Evolutionary conservation across 1,140 invertebrate genomes (phyloP), one percentile per base, ranked within the genome.

Genomic region (Cyphomyrmex costatus): DNA sequence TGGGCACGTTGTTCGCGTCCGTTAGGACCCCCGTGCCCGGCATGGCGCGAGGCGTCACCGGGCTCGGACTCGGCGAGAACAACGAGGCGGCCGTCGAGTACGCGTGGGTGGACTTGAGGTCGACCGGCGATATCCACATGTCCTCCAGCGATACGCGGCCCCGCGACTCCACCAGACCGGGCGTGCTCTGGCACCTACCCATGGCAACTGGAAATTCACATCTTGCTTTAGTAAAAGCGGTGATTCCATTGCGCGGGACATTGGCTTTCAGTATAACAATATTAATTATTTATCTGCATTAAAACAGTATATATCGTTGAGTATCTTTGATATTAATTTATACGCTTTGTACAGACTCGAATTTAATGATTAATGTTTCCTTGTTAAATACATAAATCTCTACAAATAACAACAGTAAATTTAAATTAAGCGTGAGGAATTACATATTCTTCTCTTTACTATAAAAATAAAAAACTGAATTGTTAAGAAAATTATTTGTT

Each of bases 151-250:
- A 97, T 71, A 98, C 96, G 91, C 98, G 97, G 51, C 98, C 98
- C 83, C 96, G 96, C 12, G 98, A 98, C 95, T 99, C 99, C 68
- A 99, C 97, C 74, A 99, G 95, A 16, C 98, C 99, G 24, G 99
- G 99, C 46, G 99, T 99, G 86, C 98, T 99, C 93, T 98, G 98
- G 94, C 98, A 98, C 88, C 99, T 96, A 90, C 98, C 98, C 97
- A 99, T 98, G 83, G 98, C 98, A 95, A 98, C 98, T 99, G 96
- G 49, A 87, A 90, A 90, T 92, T 89, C 12, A 61, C 21, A 51
- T 10, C 4, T 27, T 1, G 21, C n/a, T 42, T 68, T n/a, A 61
- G 24, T 27, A 19, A 24, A 14, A 60, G n/a, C n/a, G 10, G 3
- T 74, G 16, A 33, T 30, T 36, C n/a, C 1, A 42, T 21, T 33